These are phyloP conservation scores for Bradypus variegatus DNA, from an alignment of 2,797 vertebrate species.

Conservation along the genomic window DNA sequence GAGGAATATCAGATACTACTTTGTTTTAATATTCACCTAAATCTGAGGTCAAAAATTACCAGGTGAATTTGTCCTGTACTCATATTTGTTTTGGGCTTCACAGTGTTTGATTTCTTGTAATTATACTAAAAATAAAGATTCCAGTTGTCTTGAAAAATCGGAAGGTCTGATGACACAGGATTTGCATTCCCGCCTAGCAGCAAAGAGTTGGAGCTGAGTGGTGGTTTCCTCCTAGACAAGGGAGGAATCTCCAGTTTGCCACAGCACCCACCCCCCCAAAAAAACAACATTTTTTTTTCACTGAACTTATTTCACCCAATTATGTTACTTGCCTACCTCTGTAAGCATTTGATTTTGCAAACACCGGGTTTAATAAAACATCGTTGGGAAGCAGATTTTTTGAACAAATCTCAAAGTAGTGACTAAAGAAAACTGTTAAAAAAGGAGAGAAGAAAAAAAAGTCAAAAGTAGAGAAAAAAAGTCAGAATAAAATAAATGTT, in stretches of 20 bases:
- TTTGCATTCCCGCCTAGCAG: not conserved
- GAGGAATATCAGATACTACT: not conserved
- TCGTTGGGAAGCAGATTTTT: not conserved
- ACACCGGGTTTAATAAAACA: not conserved
- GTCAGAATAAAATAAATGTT: not conserved
- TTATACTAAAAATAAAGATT: not conserved
- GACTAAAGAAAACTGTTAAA: not conserved
- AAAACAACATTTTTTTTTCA: not conserved
- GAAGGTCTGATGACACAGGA: not conserved
- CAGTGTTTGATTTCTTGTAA: not conserved
- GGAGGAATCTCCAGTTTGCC: not conserved
- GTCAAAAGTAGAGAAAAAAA: not conserved
- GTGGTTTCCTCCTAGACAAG: not conserved
- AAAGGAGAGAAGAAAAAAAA: not conserved
- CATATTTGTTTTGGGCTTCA: not conserved
- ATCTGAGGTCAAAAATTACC: not conserved
- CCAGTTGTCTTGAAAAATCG: not conserved
- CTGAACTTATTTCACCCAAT: not conserved
- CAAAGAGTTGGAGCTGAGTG: not conserved
- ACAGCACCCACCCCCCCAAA: not conserved
- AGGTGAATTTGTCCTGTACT: not conserved
- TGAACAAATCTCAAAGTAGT: not conserved
- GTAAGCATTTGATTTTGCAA: not conserved
- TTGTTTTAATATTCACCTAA: not conserved
- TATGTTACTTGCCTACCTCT: not conserved